Evolutionary conservation across 2,888 invertebrate genomes (phyloP).

Genomic region (Yponomeuta malinellus): DNA sequence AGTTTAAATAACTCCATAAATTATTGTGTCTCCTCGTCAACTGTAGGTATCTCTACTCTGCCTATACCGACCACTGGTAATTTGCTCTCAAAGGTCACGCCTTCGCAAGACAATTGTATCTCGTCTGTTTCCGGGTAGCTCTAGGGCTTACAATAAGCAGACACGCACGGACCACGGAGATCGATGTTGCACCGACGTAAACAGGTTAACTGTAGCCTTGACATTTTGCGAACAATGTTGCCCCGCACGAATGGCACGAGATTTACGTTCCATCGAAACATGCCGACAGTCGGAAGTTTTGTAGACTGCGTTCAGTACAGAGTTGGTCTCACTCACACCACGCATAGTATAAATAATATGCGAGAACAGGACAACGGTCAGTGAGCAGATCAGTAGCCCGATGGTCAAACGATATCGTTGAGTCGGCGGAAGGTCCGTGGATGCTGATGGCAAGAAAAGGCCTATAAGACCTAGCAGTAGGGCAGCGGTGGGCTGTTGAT

Average conservation of each 20-base stretch:
- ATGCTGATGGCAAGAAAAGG: no score
- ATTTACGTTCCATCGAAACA: conserved; percentile 5
- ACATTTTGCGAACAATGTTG: conserved; percentile 21
- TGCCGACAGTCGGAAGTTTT: conserved; percentile 1
- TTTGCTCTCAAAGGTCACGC: not conserved
- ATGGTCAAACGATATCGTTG: no score
- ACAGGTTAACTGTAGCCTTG: conserved; percentile 24
- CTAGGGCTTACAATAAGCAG: conserved; percentile 8
- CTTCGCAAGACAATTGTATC: no score
- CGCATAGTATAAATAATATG: no score
- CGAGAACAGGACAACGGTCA: no score
- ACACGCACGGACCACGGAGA: not conserved
- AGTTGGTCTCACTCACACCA: not conserved
- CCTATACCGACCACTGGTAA: not conserved
- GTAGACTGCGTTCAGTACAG: not conserved
- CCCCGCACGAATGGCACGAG: conserved; percentile 3
- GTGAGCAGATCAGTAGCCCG: no score
- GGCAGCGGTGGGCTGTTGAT: no score
- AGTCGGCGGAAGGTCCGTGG: no score
- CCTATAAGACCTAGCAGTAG: no score
- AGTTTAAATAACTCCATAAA: no score
- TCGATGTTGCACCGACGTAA: conserved; percentile 11
- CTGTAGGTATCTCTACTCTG: not conserved
- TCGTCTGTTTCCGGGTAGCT: not conserved
- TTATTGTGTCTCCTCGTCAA: no score